These are phyloP conservation scores for Stegodyphus dumicola DNA, from an alignment of 1,140 invertebrate species.

Conservation along the genomic window DNA sequence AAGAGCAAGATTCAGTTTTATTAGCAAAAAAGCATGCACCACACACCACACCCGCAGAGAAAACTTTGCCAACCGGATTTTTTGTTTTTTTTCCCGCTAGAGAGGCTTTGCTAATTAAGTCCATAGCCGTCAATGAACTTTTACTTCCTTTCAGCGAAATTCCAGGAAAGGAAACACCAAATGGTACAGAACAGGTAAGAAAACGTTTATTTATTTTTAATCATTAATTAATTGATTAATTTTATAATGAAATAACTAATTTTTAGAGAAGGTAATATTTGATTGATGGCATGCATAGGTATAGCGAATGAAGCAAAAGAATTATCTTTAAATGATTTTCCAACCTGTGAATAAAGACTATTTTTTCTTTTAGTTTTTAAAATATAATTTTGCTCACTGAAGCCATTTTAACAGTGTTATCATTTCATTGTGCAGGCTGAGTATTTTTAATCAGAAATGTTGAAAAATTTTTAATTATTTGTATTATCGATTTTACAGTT, in stretches of 20 bases:
- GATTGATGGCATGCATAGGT: background rate
- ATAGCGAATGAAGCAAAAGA: background rate
- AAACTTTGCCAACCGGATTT: slow-evolving; percentile 4
- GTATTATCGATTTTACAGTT: too few relatives aligned
- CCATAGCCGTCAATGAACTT: slow-evolving; percentile 24
- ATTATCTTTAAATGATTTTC: background rate
- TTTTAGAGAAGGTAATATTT: background rate
- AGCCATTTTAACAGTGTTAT: too few relatives aligned
- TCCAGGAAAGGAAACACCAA: slow-evolving; percentile 7
- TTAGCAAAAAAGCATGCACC: slow-evolving; percentile 4
- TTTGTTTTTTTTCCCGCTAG: slow-evolving; percentile 28
- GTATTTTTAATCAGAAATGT: too few relatives aligned
- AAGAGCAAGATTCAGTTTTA: slow-evolving; percentile 15
- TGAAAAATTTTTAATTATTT: too few relatives aligned
- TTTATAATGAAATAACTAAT: background rate
- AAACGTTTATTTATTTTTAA: background rate
- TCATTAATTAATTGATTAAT: background rate
- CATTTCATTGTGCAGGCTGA: too few relatives aligned
- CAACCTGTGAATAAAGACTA: background rate
- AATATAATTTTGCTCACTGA: background rate
- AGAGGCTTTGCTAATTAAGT: slow-evolving; percentile 23
- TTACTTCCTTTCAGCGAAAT: slow-evolving; percentile 13
- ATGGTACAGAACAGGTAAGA: slow-evolving; percentile 8
- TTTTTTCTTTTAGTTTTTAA: background rate
- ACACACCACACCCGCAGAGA: background rate